phyloP scores from a whole-genome alignment of 2,797 vertebrate genomes.

The Thunnus albacares region DNA sequence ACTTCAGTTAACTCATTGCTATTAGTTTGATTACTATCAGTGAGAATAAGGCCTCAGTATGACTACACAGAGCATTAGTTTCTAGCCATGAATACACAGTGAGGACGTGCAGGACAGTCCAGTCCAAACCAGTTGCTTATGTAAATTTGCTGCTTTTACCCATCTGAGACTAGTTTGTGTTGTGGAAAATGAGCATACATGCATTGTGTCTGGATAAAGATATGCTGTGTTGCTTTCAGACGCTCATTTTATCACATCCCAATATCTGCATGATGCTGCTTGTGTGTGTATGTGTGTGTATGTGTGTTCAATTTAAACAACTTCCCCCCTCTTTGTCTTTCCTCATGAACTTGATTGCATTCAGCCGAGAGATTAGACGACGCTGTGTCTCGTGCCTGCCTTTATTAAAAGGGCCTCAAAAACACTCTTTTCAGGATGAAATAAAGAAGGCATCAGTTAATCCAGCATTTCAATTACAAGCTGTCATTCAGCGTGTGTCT shows the following conservation, averaged over 20 bases:
- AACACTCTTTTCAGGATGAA: conserved; percentile 58
- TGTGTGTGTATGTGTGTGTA: not conserved
- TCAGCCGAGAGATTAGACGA: conserved; percentile 67
- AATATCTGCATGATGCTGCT: not conserved
- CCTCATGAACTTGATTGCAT: conserved; percentile 60
- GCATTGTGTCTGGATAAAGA: conserved; percentile 14
- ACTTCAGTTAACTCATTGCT: conserved; percentile 39
- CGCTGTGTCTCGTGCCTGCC: conserved; percentile 23
- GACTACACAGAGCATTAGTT: conserved; percentile 4
- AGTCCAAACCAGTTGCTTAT: conserved; percentile 10
- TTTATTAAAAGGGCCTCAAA: conserved; percentile 61
- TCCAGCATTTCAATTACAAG: conserved; percentile 79
- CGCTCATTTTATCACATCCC: conserved; percentile 26
- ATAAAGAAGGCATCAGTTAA: conserved; percentile 78
- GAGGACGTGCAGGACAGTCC: not conserved
- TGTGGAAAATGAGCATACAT: conserved; percentile 14
- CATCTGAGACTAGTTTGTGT: not conserved
- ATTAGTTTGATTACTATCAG: conserved; percentile 54
- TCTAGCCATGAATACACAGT: conserved; percentile 13
- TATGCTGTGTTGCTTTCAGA: conserved; percentile 14
- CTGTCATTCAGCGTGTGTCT: conserved; percentile 63
- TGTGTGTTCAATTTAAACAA: conserved; percentile 37
- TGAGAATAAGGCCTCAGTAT: conserved; percentile 25
- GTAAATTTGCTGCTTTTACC: conserved; percentile 35
- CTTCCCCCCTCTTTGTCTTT: conserved; percentile 34